Conservation (phyloP, 2,113 vertebrate genomes). For the Myotis yumanensis region DNA sequence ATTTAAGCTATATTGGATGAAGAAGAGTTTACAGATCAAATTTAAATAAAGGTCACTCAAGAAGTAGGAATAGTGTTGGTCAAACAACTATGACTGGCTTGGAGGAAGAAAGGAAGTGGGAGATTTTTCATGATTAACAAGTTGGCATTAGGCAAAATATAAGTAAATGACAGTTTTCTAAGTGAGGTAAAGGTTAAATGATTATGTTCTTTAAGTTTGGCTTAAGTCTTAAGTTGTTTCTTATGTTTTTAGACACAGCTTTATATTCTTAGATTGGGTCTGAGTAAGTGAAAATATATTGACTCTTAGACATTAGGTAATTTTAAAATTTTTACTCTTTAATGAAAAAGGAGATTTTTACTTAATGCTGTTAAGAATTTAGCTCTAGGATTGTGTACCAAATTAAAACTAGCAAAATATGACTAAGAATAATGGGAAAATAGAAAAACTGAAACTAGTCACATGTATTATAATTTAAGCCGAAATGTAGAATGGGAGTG, state of each 20-base stretch:
- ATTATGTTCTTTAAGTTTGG: not conserved
- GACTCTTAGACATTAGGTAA: not conserved
- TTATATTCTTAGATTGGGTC: not conserved
- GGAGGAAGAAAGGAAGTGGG: not conserved
- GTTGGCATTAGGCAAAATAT: not conserved
- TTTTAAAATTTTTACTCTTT: slow-evolving; percentile 30
- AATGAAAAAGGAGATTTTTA: not conserved
- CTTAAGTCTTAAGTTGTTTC: not conserved
- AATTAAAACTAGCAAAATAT: slow-evolving; percentile 32
- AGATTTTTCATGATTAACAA: not conserved
- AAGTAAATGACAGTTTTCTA: slow-evolving; percentile 1
- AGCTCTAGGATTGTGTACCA: not conserved
- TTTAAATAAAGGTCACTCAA: not conserved
- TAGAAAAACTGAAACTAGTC: not conserved
- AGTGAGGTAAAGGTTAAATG: not conserved
- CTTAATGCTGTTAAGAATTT: not conserved
- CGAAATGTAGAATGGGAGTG: not conserved
- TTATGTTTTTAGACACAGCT: not conserved
- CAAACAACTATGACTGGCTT: not conserved
- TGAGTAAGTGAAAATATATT: not conserved
- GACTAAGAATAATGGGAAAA: not conserved
- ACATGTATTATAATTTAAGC: slow-evolving; percentile 3
- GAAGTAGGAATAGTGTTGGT: not conserved
- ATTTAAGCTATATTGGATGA: not conserved
- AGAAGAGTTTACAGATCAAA: not conserved